Percentiles rank a stretch among this genome's conserved stretches.
Evolutionary conservation across 2,888 invertebrate genomes (phyloP).

Genomic region (Eucera pruinosa): DNA sequence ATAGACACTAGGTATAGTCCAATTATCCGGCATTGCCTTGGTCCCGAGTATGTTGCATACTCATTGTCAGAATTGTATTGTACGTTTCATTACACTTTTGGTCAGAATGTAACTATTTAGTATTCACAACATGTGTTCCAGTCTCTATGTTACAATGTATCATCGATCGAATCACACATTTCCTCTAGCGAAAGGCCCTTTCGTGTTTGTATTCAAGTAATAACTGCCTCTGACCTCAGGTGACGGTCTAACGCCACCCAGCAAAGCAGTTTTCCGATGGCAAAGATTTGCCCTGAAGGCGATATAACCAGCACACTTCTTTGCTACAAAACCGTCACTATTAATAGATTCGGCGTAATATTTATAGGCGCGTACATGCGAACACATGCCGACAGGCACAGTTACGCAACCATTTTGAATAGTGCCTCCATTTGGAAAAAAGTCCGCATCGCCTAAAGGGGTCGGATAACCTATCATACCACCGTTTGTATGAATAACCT

Average conservation of each 20-base stretch:
- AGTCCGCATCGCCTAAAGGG: constrained; percentile 82
- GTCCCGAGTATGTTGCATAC: too few relatives aligned
- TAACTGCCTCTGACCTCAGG: constrained; percentile 62
- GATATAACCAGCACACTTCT: constrained; percentile 41
- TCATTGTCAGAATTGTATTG: too few relatives aligned
- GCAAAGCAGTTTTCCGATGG: constrained; percentile 25
- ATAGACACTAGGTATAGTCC: too few relatives aligned
- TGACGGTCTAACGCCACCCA: constrained; percentile 63
- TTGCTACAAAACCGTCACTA: constrained; percentile 65
- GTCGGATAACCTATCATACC: constrained; percentile 77
- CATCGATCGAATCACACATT: too few relatives aligned
- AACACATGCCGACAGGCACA: constrained; percentile 74
- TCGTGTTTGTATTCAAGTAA: constrained; percentile 67
- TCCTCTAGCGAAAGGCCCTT: constrained; percentile 72
- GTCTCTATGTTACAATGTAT: too few relatives aligned
- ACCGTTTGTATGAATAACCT: constrained; percentile 82
- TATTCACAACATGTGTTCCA: too few relatives aligned
- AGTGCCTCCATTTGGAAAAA: constrained; percentile 82
- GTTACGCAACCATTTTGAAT: constrained; percentile 76
- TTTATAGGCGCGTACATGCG: constrained; percentile 75
- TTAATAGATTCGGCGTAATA: constrained; percentile 80
- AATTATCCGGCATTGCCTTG: too few relatives aligned
- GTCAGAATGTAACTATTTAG: too few relatives aligned
- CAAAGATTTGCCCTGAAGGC: constrained; percentile 56
- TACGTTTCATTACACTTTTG: too few relatives aligned